These are phyloP conservation scores for Eurypyga helias DNA, from an alignment of 2,113 vertebrate species.

Conservation along the genomic window DNA sequence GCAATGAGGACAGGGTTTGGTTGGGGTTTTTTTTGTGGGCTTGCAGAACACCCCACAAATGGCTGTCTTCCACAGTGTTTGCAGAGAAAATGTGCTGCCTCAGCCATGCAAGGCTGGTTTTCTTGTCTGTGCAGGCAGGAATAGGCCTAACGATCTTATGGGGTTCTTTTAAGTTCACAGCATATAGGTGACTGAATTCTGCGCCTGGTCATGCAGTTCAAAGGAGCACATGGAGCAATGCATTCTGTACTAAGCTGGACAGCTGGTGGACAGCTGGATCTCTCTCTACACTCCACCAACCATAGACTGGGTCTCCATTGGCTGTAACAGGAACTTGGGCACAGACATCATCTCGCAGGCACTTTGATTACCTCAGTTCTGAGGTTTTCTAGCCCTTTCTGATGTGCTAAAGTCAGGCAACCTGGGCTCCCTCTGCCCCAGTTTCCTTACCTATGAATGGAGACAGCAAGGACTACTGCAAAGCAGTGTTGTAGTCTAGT, in stretches of 20 bases:
- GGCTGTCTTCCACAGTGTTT: not conserved
- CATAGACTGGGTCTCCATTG: accelerated
- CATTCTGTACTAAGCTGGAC: not conserved
- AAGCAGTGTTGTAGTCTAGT: not conserved
- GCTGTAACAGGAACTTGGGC: not conserved
- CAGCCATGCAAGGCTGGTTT: not conserved
- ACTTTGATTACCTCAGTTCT: not conserved
- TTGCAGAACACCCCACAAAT: not conserved
- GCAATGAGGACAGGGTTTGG: not conserved
- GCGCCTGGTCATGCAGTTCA: not conserved
- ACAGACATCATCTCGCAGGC: not conserved
- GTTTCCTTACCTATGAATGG: not conserved
- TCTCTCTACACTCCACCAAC: accelerated
- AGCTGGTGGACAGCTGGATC: not conserved
- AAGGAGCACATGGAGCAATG: accelerated
- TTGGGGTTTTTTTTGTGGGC: not conserved
- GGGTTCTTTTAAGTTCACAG: not conserved
- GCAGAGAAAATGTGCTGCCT: not conserved
- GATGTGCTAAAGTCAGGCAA: not conserved
- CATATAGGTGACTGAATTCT: not conserved
- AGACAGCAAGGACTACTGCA: not conserved
- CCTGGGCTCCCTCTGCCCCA: not conserved
- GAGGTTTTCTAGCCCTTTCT: not conserved
- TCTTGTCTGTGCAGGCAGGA: not conserved
- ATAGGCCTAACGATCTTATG: not conserved